Evolutionary conservation across 2,113 vertebrate species (phyloP), one percentile per base, ranked within the genome.

Genomic region (Pungitius pungitius): DNA sequence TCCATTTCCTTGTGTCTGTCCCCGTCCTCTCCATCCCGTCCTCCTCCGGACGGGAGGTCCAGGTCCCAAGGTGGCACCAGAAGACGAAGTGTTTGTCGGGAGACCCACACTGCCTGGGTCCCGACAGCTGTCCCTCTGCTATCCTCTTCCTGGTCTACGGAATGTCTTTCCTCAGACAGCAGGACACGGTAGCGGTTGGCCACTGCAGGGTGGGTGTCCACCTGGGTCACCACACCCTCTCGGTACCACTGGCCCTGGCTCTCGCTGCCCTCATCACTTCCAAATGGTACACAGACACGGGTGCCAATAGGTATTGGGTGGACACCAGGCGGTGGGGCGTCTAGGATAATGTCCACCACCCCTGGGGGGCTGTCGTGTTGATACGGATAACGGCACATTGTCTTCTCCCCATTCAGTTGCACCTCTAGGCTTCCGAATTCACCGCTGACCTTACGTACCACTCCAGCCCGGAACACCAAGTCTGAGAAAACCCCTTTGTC

Each of bases 101-200:
- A 93, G 55, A 96, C 95, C 95, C 95, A 96, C 18, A 95, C 88
- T 0, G 94, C 93, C 72, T 95, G 94, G 33, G 93, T 69, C 47
- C 85, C 63, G 18, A 45, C 70, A 14, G 67, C 69, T 13, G 77
- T 14, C 3, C 40, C 89, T n/a, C 78, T 75, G 73, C 83, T 26
- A 0, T 76, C 82, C 5, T 84, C 90, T 6, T 91, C 90, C 30
- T 93, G 88, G 0, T 82, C 86, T 11, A 82, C 79, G 57, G 90
- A 78, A 1, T 59, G 37, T 24, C 67, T 81, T 64, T 93, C 91
- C 13, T 93, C 92, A 15, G 89, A 84, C 24, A 94, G 80, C 52
- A 92, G 87, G 59, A 97, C 94, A 13, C 95, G 94, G 78, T 96
- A 97, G 39, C 94, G 93, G 76, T 94, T 95, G 47, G 95, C 91